phyloP scores from a whole-genome alignment of 2,113 vertebrate genomes.

The Monopterus albus region DNA sequence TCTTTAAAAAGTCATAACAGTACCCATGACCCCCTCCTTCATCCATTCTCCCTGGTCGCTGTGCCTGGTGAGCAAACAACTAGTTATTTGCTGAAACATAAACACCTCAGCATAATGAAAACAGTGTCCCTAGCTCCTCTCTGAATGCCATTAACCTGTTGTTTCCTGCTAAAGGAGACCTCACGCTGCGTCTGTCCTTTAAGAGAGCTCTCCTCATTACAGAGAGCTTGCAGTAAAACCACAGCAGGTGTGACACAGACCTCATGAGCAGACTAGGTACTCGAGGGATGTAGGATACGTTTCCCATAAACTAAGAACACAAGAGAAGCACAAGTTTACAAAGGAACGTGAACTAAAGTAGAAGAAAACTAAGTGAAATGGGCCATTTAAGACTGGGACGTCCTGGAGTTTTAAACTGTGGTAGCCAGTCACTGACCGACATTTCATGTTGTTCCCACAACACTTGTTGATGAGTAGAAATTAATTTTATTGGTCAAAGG shows the following conservation, averaged over 20 bases:
- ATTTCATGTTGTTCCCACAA: no score
- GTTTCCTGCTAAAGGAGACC: slow-evolving; percentile 57
- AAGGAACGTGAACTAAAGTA: no score
- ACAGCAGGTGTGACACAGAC: slow-evolving; percentile 35
- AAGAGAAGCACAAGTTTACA: no score
- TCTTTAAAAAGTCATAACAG: slow-evolving; percentile 70
- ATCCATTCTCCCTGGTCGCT: slow-evolving; percentile 7
- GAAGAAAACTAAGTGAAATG: no score
- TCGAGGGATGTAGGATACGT: no score
- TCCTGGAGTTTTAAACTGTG: no score
- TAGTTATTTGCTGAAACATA: slow-evolving; percentile 57
- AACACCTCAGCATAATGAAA: slow-evolving; percentile 56
- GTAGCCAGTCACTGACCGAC: no score
- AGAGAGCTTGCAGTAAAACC: slow-evolving; percentile 40
- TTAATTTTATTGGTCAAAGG: no score
- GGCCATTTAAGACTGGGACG: no score
- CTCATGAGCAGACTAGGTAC: slow-evolving; percentile 4
- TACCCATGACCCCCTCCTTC: not conserved
- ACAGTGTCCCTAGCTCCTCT: slow-evolving; percentile 59
- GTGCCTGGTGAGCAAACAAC: slow-evolving; percentile 17
- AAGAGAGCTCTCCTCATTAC: slow-evolving; percentile 39
- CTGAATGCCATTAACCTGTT: slow-evolving; percentile 65
- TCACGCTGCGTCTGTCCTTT: slow-evolving; percentile 49
- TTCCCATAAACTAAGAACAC: no score
- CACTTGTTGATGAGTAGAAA: no score